Evolutionary conservation across 2,888 invertebrate genomes (phyloP).

Genomic region (Hemithea aestivaria): DNA sequence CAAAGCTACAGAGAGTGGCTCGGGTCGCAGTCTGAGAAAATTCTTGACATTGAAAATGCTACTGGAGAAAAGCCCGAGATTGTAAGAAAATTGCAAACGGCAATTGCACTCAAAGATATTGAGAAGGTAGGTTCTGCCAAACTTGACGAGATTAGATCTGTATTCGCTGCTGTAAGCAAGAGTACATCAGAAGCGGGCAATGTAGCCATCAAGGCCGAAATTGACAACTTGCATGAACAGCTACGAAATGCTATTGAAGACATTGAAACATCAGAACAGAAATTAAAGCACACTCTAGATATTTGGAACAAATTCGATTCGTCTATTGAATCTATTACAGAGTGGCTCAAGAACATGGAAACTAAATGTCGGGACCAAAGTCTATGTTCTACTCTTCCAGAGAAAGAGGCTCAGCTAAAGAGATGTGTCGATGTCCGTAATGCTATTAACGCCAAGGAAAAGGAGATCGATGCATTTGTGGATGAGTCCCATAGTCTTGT

Average conservation of each 20-base stretch:
- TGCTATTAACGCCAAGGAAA: slow-evolving; percentile 88
- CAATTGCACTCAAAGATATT: slow-evolving; percentile 82
- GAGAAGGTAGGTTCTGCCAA: slow-evolving; percentile 82
- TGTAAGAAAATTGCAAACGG: slow-evolving; percentile 82
- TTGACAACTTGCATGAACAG: slow-evolving; percentile 83
- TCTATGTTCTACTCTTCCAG: slow-evolving; percentile 87
- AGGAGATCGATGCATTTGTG: slow-evolving; percentile 91
- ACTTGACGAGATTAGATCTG: slow-evolving; percentile 83
- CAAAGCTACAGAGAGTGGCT: slow-evolving; percentile 91
- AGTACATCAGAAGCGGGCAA: slow-evolving; percentile 91
- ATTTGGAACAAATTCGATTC: slow-evolving; percentile 94
- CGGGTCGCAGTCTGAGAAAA: slow-evolving; percentile 86
- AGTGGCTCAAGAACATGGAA: slow-evolving; percentile 93
- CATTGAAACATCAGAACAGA: slow-evolving; percentile 84
- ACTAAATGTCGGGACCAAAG: slow-evolving; percentile 91
- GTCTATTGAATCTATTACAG: slow-evolving; percentile 87
- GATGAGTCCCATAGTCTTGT: slow-evolving; percentile 93
- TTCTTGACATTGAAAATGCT: slow-evolving; percentile 89
- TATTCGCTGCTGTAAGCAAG: slow-evolving; percentile 83
- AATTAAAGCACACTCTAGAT: slow-evolving; percentile 85
- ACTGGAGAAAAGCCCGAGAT: slow-evolving; percentile 92
- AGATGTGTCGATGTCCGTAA: slow-evolving; percentile 86
- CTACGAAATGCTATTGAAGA: slow-evolving; percentile 83
- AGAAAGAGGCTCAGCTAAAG: slow-evolving; percentile 88
- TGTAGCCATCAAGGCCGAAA: slow-evolving; percentile 84